Conservation (phyloP, 2,797 vertebrate species). For the Pempheris klunzingeri region DNA sequence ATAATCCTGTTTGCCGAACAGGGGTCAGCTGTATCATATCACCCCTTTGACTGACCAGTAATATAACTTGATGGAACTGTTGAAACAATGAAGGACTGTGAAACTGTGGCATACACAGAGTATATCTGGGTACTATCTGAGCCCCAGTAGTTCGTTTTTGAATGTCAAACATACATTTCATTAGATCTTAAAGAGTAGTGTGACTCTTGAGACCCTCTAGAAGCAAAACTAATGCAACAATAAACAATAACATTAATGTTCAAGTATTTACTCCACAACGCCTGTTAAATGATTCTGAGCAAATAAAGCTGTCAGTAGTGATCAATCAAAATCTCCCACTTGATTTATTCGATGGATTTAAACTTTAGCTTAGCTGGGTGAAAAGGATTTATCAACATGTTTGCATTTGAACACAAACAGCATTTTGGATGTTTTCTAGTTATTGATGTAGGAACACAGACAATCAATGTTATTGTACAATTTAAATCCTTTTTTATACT, state of each 20-base stretch:
- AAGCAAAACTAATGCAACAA: not conserved
- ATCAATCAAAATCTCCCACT: not conserved
- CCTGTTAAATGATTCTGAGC: not conserved
- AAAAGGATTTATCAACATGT: not conserved
- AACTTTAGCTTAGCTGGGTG: too few species aligned
- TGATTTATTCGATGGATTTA: not conserved
- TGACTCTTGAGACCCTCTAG: not conserved
- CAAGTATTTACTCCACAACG: not conserved
- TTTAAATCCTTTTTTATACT: constrained; percentile 8
- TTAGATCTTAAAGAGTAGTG: not conserved
- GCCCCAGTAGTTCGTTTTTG: not conserved
- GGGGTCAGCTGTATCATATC: not conserved
- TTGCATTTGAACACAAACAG: not conserved
- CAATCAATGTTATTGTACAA: not conserved
- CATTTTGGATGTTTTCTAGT: not conserved
- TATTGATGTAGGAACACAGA: not conserved
- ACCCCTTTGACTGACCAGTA: not conserved
- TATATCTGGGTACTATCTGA: not conserved
- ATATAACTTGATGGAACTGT: not conserved
- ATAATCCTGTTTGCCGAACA: constrained; percentile 12
- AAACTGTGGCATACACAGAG: not conserved
- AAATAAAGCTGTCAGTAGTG: not conserved
- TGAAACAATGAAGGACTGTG: not conserved
- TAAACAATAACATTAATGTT: not conserved
- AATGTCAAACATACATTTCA: not conserved